phyloP scores from a whole-genome alignment of 2,113 vertebrate species.

The Clinocottus analis region DNA sequence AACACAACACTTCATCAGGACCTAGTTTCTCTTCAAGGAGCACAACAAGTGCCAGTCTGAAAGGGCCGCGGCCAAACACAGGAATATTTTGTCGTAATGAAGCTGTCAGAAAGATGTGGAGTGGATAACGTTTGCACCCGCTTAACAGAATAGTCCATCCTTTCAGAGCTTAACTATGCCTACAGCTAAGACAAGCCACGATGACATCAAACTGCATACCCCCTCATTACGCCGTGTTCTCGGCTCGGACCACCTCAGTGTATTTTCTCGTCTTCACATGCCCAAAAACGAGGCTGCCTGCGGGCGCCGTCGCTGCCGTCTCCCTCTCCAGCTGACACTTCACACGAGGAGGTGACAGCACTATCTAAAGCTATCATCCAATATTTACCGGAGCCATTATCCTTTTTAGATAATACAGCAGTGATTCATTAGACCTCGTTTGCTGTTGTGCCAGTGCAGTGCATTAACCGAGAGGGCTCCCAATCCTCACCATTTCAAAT shows the following conservation, averaged over 20 bases:
- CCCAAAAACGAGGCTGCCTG: conserved; percentile 29
- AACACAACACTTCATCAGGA: conserved; percentile 51
- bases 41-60: conserved; percentile 53
- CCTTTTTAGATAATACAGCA: conserved; percentile 53
- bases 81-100: conserved; percentile 54
- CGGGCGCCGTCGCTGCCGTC: conserved; percentile 39
- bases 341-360: conserved; percentile 47
- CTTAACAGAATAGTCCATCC: conserved; percentile 36
- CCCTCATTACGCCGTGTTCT: conserved; percentile 44
- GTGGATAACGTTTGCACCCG: conserved; percentile 50
- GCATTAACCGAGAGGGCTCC: conserved; percentile 53
- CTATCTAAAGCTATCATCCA: conserved; percentile 45
- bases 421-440: conserved; percentile 66
- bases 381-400: conserved; percentile 36
- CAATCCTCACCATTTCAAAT: conserved; percentile 48
- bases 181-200: conserved; percentile 35
- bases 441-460: conserved; percentile 52
- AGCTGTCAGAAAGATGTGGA: conserved; percentile 63
- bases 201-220: conserved; percentile 40
- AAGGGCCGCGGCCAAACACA: conserved; percentile 45
- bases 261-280: conserved; percentile 39
- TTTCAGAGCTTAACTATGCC: conserved; percentile 36
- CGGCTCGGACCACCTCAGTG: conserved; percentile 22
- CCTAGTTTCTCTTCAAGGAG: conserved; percentile 44
- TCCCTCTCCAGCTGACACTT: conserved; percentile 46